phyloP scores from a whole-genome alignment of 2,888 invertebrate species.

The Callyntrura sp. region DNA sequence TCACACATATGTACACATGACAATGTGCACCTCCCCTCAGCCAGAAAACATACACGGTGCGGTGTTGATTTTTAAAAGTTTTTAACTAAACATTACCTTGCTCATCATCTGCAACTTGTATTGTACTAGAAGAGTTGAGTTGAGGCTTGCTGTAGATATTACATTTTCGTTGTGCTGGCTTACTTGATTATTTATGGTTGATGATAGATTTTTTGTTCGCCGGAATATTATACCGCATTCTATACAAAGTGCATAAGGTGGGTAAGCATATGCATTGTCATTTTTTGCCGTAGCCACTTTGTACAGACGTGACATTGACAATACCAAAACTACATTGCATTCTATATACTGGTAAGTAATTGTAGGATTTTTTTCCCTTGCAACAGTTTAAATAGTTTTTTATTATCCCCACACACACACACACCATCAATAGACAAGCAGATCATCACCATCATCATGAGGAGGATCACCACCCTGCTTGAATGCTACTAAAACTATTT shows the following conservation, averaged over 20 bases:
- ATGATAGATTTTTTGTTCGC: not conserved
- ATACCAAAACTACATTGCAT: not conserved
- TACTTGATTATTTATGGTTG: too few species aligned
- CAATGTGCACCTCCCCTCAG: not conserved
- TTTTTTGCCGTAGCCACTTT: slow-evolving; percentile 6
- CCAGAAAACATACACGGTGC: not conserved
- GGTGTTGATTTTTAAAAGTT: not conserved
- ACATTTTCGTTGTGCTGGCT: not conserved
- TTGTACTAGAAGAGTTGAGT: not conserved
- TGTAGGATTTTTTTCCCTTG: slow-evolving; percentile 26
- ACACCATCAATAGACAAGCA: too few species aligned
- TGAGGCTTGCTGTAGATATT: too few species aligned
- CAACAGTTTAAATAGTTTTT: slow-evolving; percentile 42
- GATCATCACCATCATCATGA: not conserved
- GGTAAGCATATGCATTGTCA: slow-evolving; percentile 16
- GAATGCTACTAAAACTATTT: not conserved
- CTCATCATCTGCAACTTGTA: not conserved
- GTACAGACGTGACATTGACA: slow-evolving; percentile 17
- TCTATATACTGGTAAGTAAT: not conserved
- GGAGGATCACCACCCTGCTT: not conserved
- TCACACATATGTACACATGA: not conserved
- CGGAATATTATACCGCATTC: not conserved
- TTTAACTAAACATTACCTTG: not conserved
- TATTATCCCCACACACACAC: slow-evolving; percentile 29
- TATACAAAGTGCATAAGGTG: not conserved